Evolutionary conservation across 2,113 vertebrate genomes (phyloP).

Genomic region (Hemiprocne comata): DNA sequence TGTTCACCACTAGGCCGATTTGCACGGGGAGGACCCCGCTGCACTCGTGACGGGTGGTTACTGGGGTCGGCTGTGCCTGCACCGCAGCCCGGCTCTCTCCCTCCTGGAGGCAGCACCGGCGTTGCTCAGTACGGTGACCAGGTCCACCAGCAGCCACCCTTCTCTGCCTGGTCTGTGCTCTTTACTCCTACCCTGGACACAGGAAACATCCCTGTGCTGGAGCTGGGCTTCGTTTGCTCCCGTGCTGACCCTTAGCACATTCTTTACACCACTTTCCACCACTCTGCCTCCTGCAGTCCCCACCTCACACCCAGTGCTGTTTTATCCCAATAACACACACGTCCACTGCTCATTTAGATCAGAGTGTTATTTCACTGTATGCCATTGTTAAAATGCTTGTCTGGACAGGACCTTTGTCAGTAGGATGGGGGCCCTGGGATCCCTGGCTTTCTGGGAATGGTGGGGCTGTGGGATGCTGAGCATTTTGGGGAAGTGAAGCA

Average conservation of each 20-base stretch:
- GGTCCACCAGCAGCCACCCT: neutral
- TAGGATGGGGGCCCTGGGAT: neutral
- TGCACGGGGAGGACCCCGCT: fast-evolving
- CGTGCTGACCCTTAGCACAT: fast-evolving
- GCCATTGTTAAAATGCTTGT: neutral
- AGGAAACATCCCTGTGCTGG: neutral
- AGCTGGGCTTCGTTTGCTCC: neutral
- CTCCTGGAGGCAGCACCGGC: neutral
- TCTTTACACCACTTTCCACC: neutral
- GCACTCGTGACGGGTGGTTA: fast-evolving
- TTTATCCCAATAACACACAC: slow-evolving; percentile 32
- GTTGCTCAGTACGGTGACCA: fast-evolving
- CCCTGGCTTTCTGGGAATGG: neutral
- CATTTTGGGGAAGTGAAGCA: neutral
- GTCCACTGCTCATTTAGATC: neutral
- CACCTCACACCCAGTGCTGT: neutral
- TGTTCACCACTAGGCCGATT: neutral
- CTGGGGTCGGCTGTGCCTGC: neutral
- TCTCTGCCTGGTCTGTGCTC: neutral
- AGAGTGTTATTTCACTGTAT: slow-evolving; percentile 51
- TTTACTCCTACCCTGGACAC: neutral
- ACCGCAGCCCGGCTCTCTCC: neutral
- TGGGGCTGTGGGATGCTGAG: neutral
- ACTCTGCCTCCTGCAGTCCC: neutral
- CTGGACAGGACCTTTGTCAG: slow-evolving; percentile 2